Evolutionary conservation across 2,113 vertebrate genomes (phyloP), one percentile per base, ranked within the genome.

Genomic region (Dipodomys spectabilis): DNA sequence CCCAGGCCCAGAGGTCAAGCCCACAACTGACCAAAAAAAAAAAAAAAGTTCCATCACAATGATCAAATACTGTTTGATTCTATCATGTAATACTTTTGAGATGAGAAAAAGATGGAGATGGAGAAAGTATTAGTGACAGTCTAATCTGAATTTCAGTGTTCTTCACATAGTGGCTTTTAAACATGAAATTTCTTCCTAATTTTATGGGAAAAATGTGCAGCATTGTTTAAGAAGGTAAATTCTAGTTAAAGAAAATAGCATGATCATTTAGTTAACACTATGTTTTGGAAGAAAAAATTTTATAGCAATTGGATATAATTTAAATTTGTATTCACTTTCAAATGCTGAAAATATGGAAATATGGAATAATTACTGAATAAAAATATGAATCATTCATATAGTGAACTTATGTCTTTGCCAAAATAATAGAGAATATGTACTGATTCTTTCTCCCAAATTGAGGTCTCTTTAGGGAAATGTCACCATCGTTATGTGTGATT

Each of bases 341-440:
- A 94, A 92, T 92, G 79, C 35, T 92, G 13, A 88, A 95, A 85
- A 93, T 82, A 83, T 85, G 20, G 23, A 93, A 92, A 89, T 89
- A 87, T 91, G 39, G 81, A 94, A 96, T 90, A 91, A 89, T 94
- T 89, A 93, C 86, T 78, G 69, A 95, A 95, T 90, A 93, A 87
- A 93, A 92, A n/a, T 82, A 96, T 96, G 94, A 97, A 95, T 96
- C 93, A 96, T 97, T 97, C 93, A 95, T 95, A 68, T 16, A 88
- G 67, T 92, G 94, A 96, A 96, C 94, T 97, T 97, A 93, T 94
- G 72, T 75, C 23, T 92, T 94, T 88, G 86, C 95, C 95, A 97
- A 96, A 82, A 95, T 97, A 94, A 96, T 91, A 65, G 67, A 92
- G 62, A 94, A 92, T 60, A 86, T 69, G 60, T 82, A 88, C 67